These are phyloP conservation scores for Polia nebulosa DNA, from an alignment of 2,888 invertebrate species.

Conservation along the genomic window DNA sequence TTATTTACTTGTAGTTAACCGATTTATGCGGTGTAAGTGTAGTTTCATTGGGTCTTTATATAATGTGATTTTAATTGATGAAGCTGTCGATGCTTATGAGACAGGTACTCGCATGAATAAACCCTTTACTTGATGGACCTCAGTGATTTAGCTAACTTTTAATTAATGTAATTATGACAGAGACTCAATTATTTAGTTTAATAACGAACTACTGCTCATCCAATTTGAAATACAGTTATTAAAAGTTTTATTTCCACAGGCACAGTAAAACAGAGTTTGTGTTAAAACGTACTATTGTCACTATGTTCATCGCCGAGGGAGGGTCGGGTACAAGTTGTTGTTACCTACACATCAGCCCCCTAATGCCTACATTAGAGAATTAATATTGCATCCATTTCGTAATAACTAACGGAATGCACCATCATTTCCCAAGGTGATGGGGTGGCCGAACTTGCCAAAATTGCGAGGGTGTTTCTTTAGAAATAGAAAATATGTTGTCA, in stretches of 20 bases:
- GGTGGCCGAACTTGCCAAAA: conserved; percentile 24
- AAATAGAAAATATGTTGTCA: conserved; percentile 51
- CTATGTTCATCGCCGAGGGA: neutral
- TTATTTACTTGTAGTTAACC: conserved; percentile 53
- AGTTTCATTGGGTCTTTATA: conserved; percentile 44
- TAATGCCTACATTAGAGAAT: conserved; percentile 38
- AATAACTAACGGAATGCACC: conserved; percentile 53
- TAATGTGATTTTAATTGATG: conserved; percentile 39
- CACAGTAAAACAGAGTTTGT: neutral
- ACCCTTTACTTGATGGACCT: neutral
- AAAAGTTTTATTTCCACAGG: conserved; percentile 21
- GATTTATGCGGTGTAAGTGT: conserved; percentile 27
- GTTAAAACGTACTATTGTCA: neutral
- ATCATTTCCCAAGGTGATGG: conserved; percentile 56
- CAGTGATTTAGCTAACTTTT: conserved; percentile 23
- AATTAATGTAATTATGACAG: conserved; percentile 22
- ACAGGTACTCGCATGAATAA: neutral
- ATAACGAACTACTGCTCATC: conserved; percentile 12
- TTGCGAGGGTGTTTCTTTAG: conserved; percentile 48
- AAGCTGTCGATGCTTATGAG: neutral
- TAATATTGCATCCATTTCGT: conserved; percentile 54
- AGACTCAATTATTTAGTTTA: conserved; percentile 24
- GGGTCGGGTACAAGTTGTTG: neutral
- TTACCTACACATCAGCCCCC: conserved; percentile 19
- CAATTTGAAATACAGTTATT: conserved; percentile 2